Percentiles rank a stretch among this genome's conserved stretches.
Evolutionary conservation across 2,113 vertebrate species (phyloP).

Genomic region (Cynoglossus semilaevis): DNA sequence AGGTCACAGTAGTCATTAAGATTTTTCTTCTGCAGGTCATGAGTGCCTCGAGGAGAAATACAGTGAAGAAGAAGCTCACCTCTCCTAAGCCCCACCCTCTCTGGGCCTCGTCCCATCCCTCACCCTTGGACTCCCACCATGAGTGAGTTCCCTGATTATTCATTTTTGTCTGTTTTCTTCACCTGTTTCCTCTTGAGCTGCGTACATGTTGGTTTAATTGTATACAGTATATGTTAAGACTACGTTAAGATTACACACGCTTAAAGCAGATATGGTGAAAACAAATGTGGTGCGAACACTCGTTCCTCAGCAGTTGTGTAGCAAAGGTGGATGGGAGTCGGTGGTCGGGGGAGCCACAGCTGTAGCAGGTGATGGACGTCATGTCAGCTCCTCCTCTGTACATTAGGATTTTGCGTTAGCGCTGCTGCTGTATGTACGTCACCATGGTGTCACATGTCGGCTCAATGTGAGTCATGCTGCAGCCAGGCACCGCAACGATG

Average conservation of each 20-base stretch:
- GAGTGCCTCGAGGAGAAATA: conserved; percentile 72
- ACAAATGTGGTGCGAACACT: neutral
- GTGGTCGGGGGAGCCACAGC: neutral
- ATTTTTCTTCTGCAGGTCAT: conserved; percentile 69
- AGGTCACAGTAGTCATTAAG: neutral
- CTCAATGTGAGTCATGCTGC: conserved; percentile 41
- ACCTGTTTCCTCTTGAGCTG: neutral
- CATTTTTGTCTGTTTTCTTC: neutral
- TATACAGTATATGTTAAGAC: neutral
- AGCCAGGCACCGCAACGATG: conserved; percentile 14
- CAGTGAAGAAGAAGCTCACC: conserved; percentile 75
- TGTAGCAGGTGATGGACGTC: conserved; percentile 1
- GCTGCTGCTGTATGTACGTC: conserved; percentile 16
- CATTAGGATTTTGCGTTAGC: neutral
- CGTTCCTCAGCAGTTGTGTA: conserved; percentile 54
- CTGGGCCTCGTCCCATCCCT: conserved; percentile 55
- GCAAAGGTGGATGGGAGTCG: conserved; percentile 65
- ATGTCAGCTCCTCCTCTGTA: conserved; percentile 22
- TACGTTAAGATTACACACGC: too few relatives aligned
- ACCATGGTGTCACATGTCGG: conserved; percentile 29
- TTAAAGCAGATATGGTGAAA: too few relatives aligned
- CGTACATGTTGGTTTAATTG: too few relatives aligned
- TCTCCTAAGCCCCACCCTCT: conserved; percentile 51
- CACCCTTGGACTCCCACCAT: conserved; percentile 66
- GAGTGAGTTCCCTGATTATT: conserved; percentile 65